Base-by-base conservation (phyloP, 2,888 invertebrate genomes). In the Synanthedon myopaeformis region DNA sequence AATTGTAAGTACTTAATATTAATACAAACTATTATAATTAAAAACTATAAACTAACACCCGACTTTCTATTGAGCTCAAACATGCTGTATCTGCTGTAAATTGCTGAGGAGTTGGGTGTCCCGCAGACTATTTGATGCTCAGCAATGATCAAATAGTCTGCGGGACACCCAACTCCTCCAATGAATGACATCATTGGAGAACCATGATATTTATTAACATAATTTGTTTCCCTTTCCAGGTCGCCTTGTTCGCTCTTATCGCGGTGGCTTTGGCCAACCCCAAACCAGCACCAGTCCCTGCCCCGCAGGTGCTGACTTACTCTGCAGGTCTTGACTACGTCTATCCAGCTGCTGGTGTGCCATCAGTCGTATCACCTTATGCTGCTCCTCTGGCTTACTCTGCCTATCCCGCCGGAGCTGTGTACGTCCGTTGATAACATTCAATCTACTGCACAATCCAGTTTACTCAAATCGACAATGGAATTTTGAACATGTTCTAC, bases 191-290 rank as follows among this genome's bases (percentile, higher is more conserved):
- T 23, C 28, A 35, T 35, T 35, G 35, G 35, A 35, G 35, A 10
- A 35, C 3, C 35, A 35, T 35, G 35, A 35, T 10, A 10, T 35
- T 6, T 10, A 2, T 35, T 35, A 35, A 28, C 8, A 10, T 10
- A 45, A 45, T n/a, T 45, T 45, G 45, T 1, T n/a, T 8, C 14
- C 14, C 4, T 49, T 75, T 67, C 13, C 69, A 90, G 90, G 67
- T 89, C 61, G 75, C 85, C 50, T 66, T 90, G 55, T 79, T 87
- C 65, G 89, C 88, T 60, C 60, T 90, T 56, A 57, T 90, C 69
- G 89, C 86, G 35, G 74, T 85, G 58, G 89, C 87, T 41, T 69
- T 83, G 56, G 89, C 89, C 52, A 82, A 81, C 11, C 88, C 88
- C 10, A 75, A 67, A 55, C 76, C 79, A 1, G 70, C 73, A 11